Conservation (phyloP, 1,140 invertebrate species). For the Drosophila equinoxialis region DNA sequence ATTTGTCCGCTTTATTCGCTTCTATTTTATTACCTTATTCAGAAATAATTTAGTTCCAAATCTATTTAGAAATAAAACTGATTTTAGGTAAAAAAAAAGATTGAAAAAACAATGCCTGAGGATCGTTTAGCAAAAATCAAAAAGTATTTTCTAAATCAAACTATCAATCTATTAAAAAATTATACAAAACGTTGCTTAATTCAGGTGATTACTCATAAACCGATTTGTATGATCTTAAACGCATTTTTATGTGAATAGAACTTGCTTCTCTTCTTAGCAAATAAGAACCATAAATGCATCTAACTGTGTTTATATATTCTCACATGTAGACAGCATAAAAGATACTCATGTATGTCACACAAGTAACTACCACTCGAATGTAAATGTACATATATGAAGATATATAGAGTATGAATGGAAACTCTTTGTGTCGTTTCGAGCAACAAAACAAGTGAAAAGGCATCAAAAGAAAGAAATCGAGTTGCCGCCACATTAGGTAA, state of each 20-base stretch:
- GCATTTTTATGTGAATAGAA: not conserved
- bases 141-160: too few relatives aligned
- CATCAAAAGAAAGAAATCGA: slow-evolving; percentile 58
- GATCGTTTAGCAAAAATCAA: too few relatives aligned
- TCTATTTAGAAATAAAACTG: too few relatives aligned
- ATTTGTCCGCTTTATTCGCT: too few relatives aligned
- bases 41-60: too few relatives aligned
- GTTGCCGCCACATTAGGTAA: slow-evolving; percentile 73
- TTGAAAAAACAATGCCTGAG: too few relatives aligned
- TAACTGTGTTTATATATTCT: slow-evolving; percentile 26
- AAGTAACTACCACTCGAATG: not conserved
- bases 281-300: slow-evolving; percentile 27
- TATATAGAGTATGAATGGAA: slow-evolving; percentile 59
- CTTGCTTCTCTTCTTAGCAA: not conserved
- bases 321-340: slow-evolving; percentile 27
- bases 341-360: slow-evolving; percentile 64
- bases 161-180: too few relatives aligned
- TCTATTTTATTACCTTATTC: too few relatives aligned
- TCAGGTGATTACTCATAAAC: too few relatives aligned
- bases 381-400: not conserved
- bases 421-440: slow-evolving; percentile 50
- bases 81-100: too few relatives aligned
- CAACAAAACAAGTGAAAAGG: slow-evolving; percentile 69
- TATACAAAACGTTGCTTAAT: too few relatives aligned
- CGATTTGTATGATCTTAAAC: not conserved